A percentile compares a stretch with the other conserved stretches of the same genome.
Evolutionary conservation across 2,888 invertebrate species (phyloP).

Genomic region (Lydus trimaculatus): DNA sequence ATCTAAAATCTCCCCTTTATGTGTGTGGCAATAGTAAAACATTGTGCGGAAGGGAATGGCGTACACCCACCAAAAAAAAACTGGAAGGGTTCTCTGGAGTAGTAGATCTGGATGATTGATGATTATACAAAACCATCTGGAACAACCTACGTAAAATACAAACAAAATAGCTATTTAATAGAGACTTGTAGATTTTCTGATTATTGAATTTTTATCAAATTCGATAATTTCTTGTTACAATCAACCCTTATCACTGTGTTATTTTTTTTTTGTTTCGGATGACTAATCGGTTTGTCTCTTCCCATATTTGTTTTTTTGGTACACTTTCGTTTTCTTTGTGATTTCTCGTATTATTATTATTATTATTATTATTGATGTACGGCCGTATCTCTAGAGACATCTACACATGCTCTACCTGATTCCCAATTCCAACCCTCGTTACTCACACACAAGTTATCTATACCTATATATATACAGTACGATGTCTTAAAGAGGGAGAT

Average conservation of each 20-base stretch:
- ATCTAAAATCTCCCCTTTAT: neutral
- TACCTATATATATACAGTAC: neutral
- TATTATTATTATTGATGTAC: conserved; percentile 8
- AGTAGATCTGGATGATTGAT: neutral
- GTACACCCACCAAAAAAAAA: too few relatives aligned
- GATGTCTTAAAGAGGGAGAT: neutral
- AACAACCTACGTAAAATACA: neutral
- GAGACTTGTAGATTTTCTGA: neutral
- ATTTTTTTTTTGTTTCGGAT: too few relatives aligned
- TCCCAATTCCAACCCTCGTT: conserved; percentile 2
- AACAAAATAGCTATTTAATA: neutral
- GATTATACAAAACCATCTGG: neutral
- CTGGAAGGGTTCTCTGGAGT: neutral
- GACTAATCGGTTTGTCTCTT: conserved; percentile 7
- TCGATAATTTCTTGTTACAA: neutral
- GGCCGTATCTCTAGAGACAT: neutral
- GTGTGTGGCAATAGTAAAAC: too few relatives aligned
- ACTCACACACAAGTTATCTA: neutral
- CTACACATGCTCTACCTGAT: conserved; percentile 12
- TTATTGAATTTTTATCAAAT: neutral
- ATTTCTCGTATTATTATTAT: conserved; percentile 8
- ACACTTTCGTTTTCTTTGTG: neutral
- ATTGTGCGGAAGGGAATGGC: too few relatives aligned
- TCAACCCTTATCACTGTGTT: neutral
- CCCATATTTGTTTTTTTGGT: neutral